Percentiles rank a stretch among this genome's conserved stretches.
These are phyloP conservation scores for Sebastes minor DNA, from an alignment of 2,797 vertebrate species.

Conservation along the genomic window DNA sequence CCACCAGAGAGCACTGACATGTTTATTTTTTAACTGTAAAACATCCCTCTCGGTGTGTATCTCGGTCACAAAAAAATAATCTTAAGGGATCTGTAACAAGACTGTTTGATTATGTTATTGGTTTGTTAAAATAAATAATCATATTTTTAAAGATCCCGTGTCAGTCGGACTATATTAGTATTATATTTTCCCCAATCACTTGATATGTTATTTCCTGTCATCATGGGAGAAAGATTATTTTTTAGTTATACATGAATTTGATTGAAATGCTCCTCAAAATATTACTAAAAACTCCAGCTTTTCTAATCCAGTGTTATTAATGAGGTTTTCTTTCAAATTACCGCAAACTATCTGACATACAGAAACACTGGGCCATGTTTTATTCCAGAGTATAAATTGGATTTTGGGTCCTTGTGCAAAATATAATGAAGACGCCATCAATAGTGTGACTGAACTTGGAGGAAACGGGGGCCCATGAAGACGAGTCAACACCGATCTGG, in stretches of 20 bases:
- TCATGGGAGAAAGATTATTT: not conserved
- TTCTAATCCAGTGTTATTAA: not conserved
- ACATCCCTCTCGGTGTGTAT: not conserved
- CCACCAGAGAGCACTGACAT: not conserved
- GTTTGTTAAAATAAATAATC: not conserved
- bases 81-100: not conserved
- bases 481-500: not conserved
- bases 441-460: not conserved
- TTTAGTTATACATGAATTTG: not conserved
- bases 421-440: not conserved
- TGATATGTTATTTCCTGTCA: not conserved
- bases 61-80: not conserved
- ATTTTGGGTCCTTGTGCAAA: not conserved
- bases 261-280: not conserved
- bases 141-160: not conserved
- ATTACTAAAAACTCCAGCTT: not conserved
- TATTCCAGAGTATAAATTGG: not conserved
- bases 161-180: not conserved
- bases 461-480: not conserved
- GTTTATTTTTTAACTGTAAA: not conserved
- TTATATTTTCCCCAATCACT: not conserved
- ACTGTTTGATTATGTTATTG: not conserved
- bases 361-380: not conserved
- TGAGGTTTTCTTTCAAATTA: constrained; percentile 7
- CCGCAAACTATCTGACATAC: not conserved